Percentiles rank a stretch among this genome's conserved stretches.
Conservation (phyloP, 2,888 invertebrate species). For the Eristalinus aeneus region DNA sequence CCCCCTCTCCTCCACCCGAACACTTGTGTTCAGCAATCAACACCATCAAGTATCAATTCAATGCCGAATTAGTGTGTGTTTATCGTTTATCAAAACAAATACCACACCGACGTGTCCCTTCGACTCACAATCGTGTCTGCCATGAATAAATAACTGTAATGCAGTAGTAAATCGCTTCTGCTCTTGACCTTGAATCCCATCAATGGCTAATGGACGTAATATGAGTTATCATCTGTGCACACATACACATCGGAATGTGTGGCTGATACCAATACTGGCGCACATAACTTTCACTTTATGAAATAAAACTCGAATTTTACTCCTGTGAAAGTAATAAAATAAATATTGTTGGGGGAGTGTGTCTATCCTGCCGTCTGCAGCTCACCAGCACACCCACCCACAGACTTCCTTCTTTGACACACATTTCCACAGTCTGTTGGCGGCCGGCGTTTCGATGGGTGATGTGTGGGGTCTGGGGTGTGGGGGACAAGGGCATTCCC, state of each 20-base stretch:
- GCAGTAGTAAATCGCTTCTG: constrained; percentile 40
- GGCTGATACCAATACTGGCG: constrained; percentile 21
- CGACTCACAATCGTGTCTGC: constrained; percentile 33
- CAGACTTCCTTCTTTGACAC: background rate
- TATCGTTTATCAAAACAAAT: background rate
- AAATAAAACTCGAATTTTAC: constrained; percentile 66
- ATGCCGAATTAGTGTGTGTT: background rate
- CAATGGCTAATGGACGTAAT: constrained; percentile 57
- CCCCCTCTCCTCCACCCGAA: background rate
- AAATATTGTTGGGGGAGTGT: constrained; percentile 58
- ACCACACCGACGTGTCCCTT: constrained; percentile 29
- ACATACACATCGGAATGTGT: background rate
- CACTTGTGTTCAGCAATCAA: background rate
- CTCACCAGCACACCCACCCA: background rate
- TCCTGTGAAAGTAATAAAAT: constrained; percentile 63
- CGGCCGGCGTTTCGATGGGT: background rate
- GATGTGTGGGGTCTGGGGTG: background rate
- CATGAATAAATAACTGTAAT: constrained; percentile 63
- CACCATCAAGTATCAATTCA: background rate
- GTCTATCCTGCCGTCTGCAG: constrained; percentile 36
- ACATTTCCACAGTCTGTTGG: constrained; percentile 11
- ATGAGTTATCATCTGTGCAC: constrained; percentile 29
- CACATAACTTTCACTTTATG: constrained; percentile 59
- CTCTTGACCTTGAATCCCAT: constrained; percentile 62
- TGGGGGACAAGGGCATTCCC: background rate